Conservation (phyloP, 1,140 invertebrate species). For the Rhopalosiphum padi region DNA sequence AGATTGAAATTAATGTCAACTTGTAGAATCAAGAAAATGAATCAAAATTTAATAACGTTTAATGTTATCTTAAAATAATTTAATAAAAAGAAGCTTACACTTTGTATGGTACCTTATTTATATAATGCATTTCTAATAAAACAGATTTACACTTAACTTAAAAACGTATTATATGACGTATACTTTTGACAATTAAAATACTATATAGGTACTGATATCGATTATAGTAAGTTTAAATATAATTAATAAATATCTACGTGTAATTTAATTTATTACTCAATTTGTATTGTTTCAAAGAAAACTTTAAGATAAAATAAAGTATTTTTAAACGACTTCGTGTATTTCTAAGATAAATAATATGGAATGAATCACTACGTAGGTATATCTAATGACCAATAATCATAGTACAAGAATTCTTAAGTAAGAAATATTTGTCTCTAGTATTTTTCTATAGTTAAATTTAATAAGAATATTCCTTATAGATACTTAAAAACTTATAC, state of each 20-base stretch:
- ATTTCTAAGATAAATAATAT: too few species aligned
- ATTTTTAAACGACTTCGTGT: too few species aligned
- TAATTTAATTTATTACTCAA: too few species aligned
- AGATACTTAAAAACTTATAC: too few species aligned
- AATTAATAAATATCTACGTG: background rate
- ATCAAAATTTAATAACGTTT: conserved; percentile 1
- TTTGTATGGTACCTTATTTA: background rate
- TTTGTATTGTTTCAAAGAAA: too few species aligned
- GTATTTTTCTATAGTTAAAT: too few species aligned
- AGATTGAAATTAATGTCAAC: background rate
- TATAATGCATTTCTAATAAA: background rate
- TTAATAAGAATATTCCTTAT: too few species aligned
- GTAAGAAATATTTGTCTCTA: too few species aligned
- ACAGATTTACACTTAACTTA: conserved; percentile 7
- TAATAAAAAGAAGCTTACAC: background rate
- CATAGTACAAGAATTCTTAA: too few species aligned
- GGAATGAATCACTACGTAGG: too few species aligned
- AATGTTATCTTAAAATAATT: background rate
- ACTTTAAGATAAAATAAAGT: too few species aligned
- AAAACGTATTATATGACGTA: background rate
- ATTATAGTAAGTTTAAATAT: background rate
- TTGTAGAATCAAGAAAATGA: background rate
- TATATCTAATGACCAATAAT: too few species aligned
- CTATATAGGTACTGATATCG: background rate
- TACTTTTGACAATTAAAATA: background rate